Percentiles rank a stretch among this genome's conserved stretches.
Evolutionary conservation across 1,140 invertebrate species (phyloP).

Genomic region (Anoplophora glabripennis): DNA sequence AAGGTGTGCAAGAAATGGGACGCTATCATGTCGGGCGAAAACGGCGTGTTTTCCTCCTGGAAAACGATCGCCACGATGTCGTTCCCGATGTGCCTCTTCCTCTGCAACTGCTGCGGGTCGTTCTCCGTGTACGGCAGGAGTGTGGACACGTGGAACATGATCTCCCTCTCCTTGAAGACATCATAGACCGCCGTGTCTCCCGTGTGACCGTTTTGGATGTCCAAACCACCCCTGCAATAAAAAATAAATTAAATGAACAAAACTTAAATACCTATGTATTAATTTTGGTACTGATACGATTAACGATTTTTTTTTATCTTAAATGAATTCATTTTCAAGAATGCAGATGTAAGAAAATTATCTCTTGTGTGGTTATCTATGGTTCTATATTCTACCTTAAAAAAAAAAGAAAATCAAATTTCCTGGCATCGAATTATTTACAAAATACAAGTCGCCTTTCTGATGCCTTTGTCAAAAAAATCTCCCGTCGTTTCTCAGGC

Average conservation of each 20-base stretch:
- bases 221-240: conserved; percentile 83
- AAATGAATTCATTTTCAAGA: too few relatives aligned
- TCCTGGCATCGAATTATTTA: too few relatives aligned
- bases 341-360: too few relatives aligned
- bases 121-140: conserved; percentile 86
- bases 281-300: background rate
- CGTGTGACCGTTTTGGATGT: conserved; percentile 91
- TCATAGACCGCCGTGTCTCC: conserved; percentile 91
- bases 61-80: conserved; percentile 98
- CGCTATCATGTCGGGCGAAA: conserved; percentile 97
- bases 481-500: too few relatives aligned
- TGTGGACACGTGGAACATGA: conserved; percentile 97
- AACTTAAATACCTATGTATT: background rate
- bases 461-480: too few relatives aligned
- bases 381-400: too few relatives aligned
- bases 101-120: conserved; percentile 89
- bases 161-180: conserved; percentile 82
- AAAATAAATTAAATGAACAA: background rate
- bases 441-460: too few relatives aligned
- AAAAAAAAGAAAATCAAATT: too few relatives aligned
- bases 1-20: conserved; percentile 97
- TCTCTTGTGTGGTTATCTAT: too few relatives aligned
- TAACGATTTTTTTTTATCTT: background rate
- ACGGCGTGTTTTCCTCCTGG: conserved; percentile 96
- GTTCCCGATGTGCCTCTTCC: conserved; percentile 94